Evolutionary conservation across 2,113 vertebrate species (phyloP), one percentile per base, ranked within the genome.

Genomic region (Lagopus leucura): DNA sequence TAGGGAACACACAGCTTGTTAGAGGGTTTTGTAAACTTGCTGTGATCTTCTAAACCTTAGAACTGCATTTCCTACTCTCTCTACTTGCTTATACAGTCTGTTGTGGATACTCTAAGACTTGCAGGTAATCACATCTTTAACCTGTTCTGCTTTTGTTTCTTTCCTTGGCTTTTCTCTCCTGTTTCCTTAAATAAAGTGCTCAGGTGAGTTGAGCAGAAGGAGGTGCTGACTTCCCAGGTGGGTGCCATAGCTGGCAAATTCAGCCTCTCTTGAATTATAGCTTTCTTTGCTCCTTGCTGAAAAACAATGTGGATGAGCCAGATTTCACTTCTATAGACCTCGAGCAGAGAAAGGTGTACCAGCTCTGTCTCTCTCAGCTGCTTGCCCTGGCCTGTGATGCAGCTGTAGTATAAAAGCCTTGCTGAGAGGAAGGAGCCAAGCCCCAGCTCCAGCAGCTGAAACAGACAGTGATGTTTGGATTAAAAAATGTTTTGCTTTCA

Each of bases 401-500:
- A 40, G 25, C 2, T 43, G 71, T 7, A 21, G n/a, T 55, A 74
- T 36, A 43, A 54, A 19, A 71, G 17, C 16, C 19, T 50, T 16
- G 1, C 28, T 50, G 6, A 10, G 1, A 13, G 71, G 48, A 2
- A 8, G 43, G 52, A 27, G 40, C 25, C 1, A 0, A 34, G 25
- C 4, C 3, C 54, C 43, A 58, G 32, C 66, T 82, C 47, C 1
- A 11, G 64, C 60, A 40, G 17, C 76, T 2, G 0, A 9, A 43
- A 3, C 8, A 16, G 3, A 7, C n/a, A 5, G 36, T 40, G 3
- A 7, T 0, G 1, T 5, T 52, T 61, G 13, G 17, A 7, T 54
- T 40, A 7, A 18, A 0, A 10, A 48, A 8, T 12, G 8, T 17
- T 47, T 32, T 47, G 22, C 28, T 28, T 38, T 11, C 25, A 32